Base-by-base conservation (phyloP, 2,797 vertebrate species). In the Peromyscus attwateri region DNA sequence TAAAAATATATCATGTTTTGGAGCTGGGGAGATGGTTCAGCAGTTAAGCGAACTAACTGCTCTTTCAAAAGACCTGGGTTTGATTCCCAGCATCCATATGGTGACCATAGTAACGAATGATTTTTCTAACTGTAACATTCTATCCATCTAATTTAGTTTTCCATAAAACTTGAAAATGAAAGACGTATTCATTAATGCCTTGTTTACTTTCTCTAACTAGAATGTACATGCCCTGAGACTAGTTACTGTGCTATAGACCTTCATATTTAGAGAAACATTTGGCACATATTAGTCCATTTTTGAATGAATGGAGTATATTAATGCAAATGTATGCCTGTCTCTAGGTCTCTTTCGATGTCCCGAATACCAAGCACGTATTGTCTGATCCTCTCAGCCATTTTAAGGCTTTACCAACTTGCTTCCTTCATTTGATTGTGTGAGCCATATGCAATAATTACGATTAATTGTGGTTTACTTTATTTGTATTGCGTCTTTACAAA, bases 111-210 rank as follows among this genome's bases (percentile, higher is more conserved):
- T 70, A 88, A 40, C 29, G 92, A 81, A 87, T 60, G 11, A 87
- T 93, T 77, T 55, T 64, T 46, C 16, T 64, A 83, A 62, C 73
- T 37, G 25, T 49, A 71, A 88, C 55, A 82, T 37, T 95, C 68
- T 94, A 84, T 46, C 17, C 64, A 64, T 11, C 31, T 55, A 66
- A 43, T 21, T 81, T 96, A 89, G 46, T 89, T 92, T 93, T 77
- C 46, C 62, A 68, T 46, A 93, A 77, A 79, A 93, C 55, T 93
- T 94, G 81, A 40, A 93, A 87, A n/a, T 6, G 60, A 92, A 96
- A 93, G 79, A 37, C 7, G 12, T 70, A 80, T 70, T 90, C 34
- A 49, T 76, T 37, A 79, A 64, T 71, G n/a, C 64, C 89, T 87
- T 70, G 29, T 87, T 94, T 89, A 55, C 29, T 49, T 79, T 94